These are phyloP conservation scores for Mormyrops attenuatus DNA, from an alignment of 2,797 vertebrate genomes.

Conservation along the genomic window DNA sequence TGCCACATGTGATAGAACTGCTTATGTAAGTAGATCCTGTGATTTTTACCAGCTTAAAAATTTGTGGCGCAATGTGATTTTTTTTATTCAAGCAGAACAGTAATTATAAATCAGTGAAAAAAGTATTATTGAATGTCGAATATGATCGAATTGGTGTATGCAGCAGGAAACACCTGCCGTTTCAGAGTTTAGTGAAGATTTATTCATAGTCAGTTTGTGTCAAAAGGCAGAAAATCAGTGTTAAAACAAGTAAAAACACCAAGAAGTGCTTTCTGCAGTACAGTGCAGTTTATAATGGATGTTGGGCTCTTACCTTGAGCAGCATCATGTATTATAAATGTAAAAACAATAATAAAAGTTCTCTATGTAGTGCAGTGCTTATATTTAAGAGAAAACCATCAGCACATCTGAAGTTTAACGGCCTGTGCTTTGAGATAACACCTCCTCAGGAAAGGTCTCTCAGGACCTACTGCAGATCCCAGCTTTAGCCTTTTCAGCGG, in stretches of 20 bases:
- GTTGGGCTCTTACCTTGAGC: background rate
- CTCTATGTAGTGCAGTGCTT: background rate
- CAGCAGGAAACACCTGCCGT: background rate
- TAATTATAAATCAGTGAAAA: background rate
- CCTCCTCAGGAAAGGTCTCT: background rate
- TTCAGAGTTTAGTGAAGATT: background rate
- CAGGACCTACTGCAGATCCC: background rate
- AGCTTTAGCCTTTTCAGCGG: background rate
- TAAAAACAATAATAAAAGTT: background rate
- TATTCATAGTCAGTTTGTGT: background rate
- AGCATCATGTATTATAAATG: background rate
- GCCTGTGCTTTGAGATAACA: background rate
- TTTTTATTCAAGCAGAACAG: background rate
- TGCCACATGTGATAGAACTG: background rate
- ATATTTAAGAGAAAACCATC: background rate
- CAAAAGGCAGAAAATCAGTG: background rate
- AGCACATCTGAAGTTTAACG: background rate
- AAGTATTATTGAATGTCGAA: background rate
- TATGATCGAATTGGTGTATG: background rate
- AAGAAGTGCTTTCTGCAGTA: background rate
- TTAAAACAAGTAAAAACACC: background rate
- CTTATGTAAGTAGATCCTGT: constrained; percentile 13
- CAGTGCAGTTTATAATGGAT: background rate
- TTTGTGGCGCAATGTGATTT: background rate
- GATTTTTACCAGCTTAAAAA: constrained; percentile 1